phyloP scores from a whole-genome alignment of 2,888 invertebrate genomes.

The Aquatica leii region DNA sequence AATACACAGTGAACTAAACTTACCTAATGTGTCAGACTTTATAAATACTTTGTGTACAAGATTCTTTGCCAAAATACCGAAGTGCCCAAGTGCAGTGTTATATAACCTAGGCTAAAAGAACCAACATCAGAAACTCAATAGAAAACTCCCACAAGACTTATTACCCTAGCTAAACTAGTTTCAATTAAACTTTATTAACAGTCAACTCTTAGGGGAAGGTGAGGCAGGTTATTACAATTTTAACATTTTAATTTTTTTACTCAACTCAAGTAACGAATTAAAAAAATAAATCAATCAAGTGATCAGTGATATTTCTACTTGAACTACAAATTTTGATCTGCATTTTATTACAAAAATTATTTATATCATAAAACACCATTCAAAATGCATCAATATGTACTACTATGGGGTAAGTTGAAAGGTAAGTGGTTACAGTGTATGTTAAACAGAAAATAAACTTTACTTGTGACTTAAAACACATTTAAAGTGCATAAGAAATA shows the following conservation, averaged over 20 bases:
- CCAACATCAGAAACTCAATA: too few species aligned
- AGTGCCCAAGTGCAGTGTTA: too few species aligned
- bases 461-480: constrained; percentile 3
- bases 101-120: too few species aligned
- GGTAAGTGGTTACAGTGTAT: constrained; percentile 18
- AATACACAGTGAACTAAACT: too few species aligned
- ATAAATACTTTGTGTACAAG: too few species aligned
- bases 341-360: not conserved
- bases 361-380: not conserved
- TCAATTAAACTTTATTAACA: too few species aligned
- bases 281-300: constrained; percentile 1
- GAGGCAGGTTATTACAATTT: constrained; percentile 18
- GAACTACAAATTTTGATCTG: too few species aligned
- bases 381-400: constrained; percentile 11
- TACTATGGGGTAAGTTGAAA: constrained; percentile 11
- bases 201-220: constrained; percentile 11
- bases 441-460: constrained; percentile 1
- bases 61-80: too few species aligned
- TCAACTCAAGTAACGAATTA: not conserved
- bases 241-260: constrained; percentile 1
- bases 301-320: not conserved
- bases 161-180: too few species aligned
- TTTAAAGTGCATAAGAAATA: constrained; percentile 7
- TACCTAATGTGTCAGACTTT: too few species aligned
- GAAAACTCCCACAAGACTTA: too few species aligned